These are phyloP conservation scores for Arrhamphus sclerolepis DNA, from an alignment of 2,797 vertebrate species.

Conservation along the genomic window DNA sequence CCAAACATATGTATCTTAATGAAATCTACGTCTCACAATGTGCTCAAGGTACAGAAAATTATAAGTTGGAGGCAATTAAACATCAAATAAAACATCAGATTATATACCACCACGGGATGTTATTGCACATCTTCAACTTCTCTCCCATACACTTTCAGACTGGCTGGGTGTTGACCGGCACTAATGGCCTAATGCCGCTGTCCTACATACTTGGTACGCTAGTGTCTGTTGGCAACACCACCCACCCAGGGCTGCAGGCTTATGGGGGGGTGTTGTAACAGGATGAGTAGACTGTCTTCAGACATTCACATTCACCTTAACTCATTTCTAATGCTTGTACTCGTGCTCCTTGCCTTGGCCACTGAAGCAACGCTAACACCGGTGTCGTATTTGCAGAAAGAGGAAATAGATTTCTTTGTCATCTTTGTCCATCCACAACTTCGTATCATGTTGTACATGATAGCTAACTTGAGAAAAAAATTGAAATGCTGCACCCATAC, in stretches of 20 bases:
- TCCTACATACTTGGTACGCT: conserved; percentile 74
- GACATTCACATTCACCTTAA: conserved; percentile 22
- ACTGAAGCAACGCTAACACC: neutral
- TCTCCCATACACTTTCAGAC: conserved; percentile 44
- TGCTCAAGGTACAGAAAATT: conserved; percentile 24
- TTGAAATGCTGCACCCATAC: no score
- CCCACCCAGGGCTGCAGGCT: conserved; percentile 45
- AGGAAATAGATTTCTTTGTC: no score
- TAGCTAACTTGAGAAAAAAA: no score
- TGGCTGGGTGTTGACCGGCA: conserved; percentile 74
- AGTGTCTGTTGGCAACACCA: conserved; percentile 64
- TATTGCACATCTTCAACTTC: conserved; percentile 52
- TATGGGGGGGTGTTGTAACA: conserved; percentile 39
- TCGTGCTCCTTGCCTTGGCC: neutral
- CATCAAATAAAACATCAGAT: conserved; percentile 43
- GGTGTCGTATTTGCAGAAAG: neutral
- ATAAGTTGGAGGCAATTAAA: conserved; percentile 28
- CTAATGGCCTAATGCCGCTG: conserved; percentile 81
- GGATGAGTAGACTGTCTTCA: conserved; percentile 37
- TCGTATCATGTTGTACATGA: no score
- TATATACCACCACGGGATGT: conserved; percentile 38
- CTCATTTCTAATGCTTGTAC: conserved; percentile 1
- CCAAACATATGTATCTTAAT: neutral
- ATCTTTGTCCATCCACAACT: no score
- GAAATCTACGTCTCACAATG: conserved; percentile 7